Evolutionary conservation across 2,888 invertebrate genomes (phyloP), one percentile per base, ranked within the genome.

Genomic region (Vanessa cardui): DNA sequence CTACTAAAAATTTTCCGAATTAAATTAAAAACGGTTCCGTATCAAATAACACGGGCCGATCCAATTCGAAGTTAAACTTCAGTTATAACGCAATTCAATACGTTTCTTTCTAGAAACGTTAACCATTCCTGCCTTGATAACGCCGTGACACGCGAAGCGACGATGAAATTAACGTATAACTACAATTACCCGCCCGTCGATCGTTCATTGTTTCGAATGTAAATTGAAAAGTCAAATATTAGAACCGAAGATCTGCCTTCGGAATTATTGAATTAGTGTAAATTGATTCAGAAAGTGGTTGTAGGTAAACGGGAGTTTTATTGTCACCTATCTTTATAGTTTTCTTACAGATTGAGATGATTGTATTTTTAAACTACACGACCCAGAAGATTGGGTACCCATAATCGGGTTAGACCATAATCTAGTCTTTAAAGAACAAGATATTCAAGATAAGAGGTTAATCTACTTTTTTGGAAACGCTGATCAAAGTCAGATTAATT

Each of bases 141-240:
- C 73, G 77, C 75, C 76, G 71, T 69, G 49, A 63, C 85, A 87
- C 87, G 88, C 86, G 77, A 87, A 79, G 70, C 69, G 46, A 83
- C 79, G 78, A 87, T 87, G 86, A 84, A 84, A 85, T 83, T 86
- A 83, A 87, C 83, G 79, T 76, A 86, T 80, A 78, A 73, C 77
- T 71, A 76, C 81, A 81, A 73, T 72, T 71, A 73, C 70, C 63
- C 26, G 62, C 26, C 58, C 39, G 61, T 39, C 45, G 46, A 66
- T 12, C 56, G 66, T 62, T 68, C 50, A 73, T 72, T 72, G 68
- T 64, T 66, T 64, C 44, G 46, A 56, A 63, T 21, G 56, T 56
- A 68, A 66, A 71, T 66, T 71, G 66, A 68, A 68, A 66, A 64
- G 60, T 61, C 66, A 66, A 68, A 66, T 46, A 63, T 50, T 56